These are phyloP conservation scores for Callipepla squamata DNA, from an alignment of 2,113 vertebrate species.

Conservation along the genomic window DNA sequence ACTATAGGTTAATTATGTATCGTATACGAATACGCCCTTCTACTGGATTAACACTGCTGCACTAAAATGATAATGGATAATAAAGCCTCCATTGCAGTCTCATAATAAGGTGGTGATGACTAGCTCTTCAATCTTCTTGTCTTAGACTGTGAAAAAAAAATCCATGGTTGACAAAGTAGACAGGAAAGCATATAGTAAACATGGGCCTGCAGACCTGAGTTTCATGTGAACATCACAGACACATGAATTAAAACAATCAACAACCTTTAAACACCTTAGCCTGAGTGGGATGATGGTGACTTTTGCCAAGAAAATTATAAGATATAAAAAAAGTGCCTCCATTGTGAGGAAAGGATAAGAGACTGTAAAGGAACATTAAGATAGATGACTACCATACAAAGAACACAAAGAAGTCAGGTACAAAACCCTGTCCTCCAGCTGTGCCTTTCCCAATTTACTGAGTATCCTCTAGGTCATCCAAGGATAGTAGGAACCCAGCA, in stretches of 20 bases:
- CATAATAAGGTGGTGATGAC: not conserved
- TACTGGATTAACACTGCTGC: not conserved
- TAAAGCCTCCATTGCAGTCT: not conserved
- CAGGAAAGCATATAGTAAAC: not conserved
- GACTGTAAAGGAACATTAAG: not conserved
- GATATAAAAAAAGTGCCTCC: not conserved
- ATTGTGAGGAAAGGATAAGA: not conserved
- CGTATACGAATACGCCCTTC: not conserved
- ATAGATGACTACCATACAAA: not conserved
- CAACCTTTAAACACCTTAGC: not conserved
- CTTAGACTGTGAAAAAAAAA: not conserved
- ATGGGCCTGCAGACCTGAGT: not conserved
- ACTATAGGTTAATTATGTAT: not conserved
- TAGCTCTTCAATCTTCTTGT: not conserved
- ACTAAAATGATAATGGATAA: not conserved
- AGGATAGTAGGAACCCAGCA: accelerated
- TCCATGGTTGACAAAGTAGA: not conserved
- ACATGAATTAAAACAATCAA: not conserved
- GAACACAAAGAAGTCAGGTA: not conserved
- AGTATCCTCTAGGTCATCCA: not conserved
- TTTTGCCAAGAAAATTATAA: slow-evolving; percentile 7
- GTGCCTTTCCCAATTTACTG: not conserved
- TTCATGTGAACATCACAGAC: not conserved
- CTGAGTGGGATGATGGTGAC: not conserved
- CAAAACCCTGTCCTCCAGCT: not conserved